Percentiles rank a stretch among this genome's conserved stretches.
Evolutionary conservation across 1,140 invertebrate genomes (phyloP).

Genomic region (Lepidurus couesii): DNA sequence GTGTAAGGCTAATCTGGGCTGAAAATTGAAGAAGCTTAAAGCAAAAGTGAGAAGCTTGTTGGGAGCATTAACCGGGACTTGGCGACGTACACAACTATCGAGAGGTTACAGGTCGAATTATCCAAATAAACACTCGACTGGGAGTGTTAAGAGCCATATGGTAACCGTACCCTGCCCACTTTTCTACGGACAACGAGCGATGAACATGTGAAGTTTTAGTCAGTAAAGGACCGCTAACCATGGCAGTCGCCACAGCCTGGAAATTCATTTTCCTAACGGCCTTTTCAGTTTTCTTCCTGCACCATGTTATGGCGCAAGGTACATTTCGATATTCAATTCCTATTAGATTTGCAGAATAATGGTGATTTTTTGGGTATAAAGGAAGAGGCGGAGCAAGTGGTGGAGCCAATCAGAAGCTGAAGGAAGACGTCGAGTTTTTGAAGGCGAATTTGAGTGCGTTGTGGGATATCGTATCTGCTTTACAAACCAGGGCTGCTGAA

Average conservation of each 20-base stretch:
- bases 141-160: background rate
- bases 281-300: background rate
- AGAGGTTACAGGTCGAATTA: background rate
- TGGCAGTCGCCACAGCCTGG: background rate
- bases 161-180: background rate
- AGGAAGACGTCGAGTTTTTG: slow-evolving; percentile 33
- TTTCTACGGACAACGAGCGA: background rate
- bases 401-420: slow-evolving; percentile 27
- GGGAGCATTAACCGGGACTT: slow-evolving; percentile 6
- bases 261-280: background rate
- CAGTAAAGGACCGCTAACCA: background rate
- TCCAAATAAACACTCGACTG: background rate
- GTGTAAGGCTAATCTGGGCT: background rate
- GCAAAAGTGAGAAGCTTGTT: slow-evolving; percentile 8
- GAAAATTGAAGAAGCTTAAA: background rate
- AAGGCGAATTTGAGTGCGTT: slow-evolving; percentile 33
- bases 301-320: slow-evolving; percentile 13
- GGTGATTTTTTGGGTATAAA: background rate
- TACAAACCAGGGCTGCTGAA: slow-evolving; percentile 32
- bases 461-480: slow-evolving; percentile 32
- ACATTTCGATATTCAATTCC: background rate
- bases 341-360: background rate
- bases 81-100: background rate
- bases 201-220: background rate
- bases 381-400: slow-evolving; percentile 3